A percentile compares a stretch with the other conserved stretches of the same genome.
Conservation (phyloP, 2,797 vertebrate species). For the Sebastolobus altivelis region DNA sequence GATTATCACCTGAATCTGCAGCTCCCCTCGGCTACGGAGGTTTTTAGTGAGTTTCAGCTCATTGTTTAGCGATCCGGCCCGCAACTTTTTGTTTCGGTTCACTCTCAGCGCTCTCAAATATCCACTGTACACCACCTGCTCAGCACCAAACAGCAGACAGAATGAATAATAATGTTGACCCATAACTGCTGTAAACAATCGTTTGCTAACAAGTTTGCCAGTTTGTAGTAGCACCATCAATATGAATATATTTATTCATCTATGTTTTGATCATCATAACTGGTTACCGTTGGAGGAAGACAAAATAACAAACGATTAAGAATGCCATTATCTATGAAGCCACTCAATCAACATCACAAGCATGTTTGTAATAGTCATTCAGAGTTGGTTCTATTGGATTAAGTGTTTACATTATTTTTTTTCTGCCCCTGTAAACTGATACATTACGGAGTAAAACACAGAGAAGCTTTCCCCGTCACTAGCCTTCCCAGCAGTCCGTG, state of each 20-base stretch:
- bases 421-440: constrained; percentile 26
- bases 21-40: background rate
- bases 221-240: background rate
- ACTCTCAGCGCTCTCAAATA: background rate
- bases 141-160: background rate
- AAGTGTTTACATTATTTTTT: background rate
- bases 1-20: background rate
- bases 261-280: background rate
- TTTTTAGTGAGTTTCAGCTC: background rate
- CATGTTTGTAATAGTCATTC: background rate
- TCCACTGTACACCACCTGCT: background rate
- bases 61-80: background rate
- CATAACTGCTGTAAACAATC: background rate
- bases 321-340: background rate
- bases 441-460: constrained; percentile 9
- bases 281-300: background rate
- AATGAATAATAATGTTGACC: background rate
- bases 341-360: background rate
- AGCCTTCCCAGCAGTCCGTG: constrained; percentile 55
- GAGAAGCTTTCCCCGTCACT: constrained; percentile 42
- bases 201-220: background rate
- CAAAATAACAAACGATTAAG: background rate
- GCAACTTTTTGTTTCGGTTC: too few species aligned
- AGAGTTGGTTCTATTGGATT: background rate
- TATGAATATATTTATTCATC: background rate